phyloP scores from a whole-genome alignment of 2,888 invertebrate species.

The Perithous albicinctus region DNA sequence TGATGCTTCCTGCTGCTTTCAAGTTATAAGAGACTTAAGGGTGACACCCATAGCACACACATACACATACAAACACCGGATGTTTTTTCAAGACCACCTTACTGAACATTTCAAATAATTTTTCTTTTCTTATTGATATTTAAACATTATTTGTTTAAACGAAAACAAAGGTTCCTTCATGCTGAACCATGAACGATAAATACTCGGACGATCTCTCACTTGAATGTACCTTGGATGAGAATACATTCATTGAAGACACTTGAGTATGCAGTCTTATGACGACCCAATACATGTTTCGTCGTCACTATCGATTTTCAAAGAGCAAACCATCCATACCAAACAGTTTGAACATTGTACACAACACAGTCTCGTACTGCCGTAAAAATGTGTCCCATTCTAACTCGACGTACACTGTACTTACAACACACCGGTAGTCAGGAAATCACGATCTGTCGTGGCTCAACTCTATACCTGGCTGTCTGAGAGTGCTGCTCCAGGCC shows the following conservation, averaged over 20 bases:
- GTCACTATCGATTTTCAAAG: constrained; percentile 61
- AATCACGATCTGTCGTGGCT: constrained; percentile 66
- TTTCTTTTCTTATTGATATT: too few species aligned
- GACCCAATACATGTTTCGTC: constrained; percentile 4
- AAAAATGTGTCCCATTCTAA: constrained; percentile 34
- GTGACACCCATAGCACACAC: too few species aligned
- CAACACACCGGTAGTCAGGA: constrained; percentile 64
- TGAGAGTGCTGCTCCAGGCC: constrained; percentile 30
- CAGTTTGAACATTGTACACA: constrained; percentile 25
- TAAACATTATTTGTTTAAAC: too few species aligned
- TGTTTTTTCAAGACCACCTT: too few species aligned
- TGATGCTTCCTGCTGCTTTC: too few species aligned
- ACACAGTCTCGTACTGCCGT: constrained; percentile 31
- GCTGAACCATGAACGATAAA: too few species aligned
- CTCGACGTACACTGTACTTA: constrained; percentile 8
- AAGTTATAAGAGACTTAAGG: too few species aligned
- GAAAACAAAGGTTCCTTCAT: too few species aligned
- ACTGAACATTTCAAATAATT: too few species aligned
- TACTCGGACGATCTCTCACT: background rate
- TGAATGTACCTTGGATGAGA: background rate
- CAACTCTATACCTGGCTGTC: constrained; percentile 41
- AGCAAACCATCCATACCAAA: constrained; percentile 62
- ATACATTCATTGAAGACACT: constrained; percentile 16
- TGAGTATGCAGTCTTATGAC: constrained; percentile 5
- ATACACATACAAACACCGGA: too few species aligned